A percentile compares a stretch with the other conserved stretches of the same genome.
These are phyloP conservation scores for Drosophila nigrodunni DNA, from an alignment of 1,140 invertebrate genomes.

Conservation along the genomic window DNA sequence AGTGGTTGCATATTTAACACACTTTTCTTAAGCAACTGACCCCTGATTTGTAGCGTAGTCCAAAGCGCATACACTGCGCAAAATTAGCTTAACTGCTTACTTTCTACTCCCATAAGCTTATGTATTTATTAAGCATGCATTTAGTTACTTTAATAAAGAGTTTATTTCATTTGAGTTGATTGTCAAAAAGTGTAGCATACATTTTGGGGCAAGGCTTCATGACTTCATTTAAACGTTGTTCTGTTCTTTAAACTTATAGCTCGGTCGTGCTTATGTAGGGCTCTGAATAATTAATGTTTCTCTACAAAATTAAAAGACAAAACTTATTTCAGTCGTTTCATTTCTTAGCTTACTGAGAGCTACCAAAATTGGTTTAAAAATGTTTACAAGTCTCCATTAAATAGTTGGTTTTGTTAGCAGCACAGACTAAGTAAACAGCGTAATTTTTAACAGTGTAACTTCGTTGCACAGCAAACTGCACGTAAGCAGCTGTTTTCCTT, in stretches of 20 bases:
- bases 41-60: constrained; percentile 18
- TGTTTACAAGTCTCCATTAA: too few species aligned
- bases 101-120: neutral
- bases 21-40: constrained; percentile 9
- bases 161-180: neutral
- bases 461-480: neutral
- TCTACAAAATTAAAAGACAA: too few species aligned
- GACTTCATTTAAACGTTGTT: neutral
- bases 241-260: neutral
- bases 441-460: constrained; percentile 4
- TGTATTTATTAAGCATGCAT: neutral
- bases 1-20: constrained; percentile 21
- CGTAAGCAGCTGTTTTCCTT: neutral
- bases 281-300: too few species aligned
- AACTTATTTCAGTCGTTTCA: too few species aligned
- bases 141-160: neutral
- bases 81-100: neutral
- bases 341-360: too few species aligned
- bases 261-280: too few species aligned
- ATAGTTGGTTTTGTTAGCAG: too few species aligned
- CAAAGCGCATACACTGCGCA: constrained; percentile 12
- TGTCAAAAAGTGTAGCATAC: constrained; percentile 15
- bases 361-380: too few species aligned
- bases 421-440: too few species aligned
- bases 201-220: neutral